phyloP scores from a whole-genome alignment of 1,140 invertebrate species.

The Aphis craccivora region DNA sequence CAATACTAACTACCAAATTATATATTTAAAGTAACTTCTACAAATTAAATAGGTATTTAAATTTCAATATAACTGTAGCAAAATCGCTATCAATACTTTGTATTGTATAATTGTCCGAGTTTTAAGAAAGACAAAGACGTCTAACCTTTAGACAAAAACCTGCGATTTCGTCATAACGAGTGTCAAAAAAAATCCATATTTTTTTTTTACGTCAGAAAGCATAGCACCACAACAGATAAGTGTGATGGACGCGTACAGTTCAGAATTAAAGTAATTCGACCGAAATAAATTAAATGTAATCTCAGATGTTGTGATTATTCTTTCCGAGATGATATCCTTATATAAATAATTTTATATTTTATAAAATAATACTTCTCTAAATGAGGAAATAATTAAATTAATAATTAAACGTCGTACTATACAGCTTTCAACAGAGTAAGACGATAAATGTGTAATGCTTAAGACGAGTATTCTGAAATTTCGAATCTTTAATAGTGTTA shows the following conservation, averaged over 20 bases:
- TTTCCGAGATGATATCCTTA: not conserved
- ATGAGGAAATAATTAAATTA: not conserved
- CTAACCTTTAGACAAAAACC: not conserved
- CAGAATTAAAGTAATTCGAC: not conserved
- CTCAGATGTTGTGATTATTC: not conserved
- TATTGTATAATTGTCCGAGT: not conserved
- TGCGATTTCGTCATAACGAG: not conserved
- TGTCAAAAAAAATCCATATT: not conserved
- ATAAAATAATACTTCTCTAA: not conserved
- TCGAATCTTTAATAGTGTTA: not conserved
- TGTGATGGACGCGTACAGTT: not conserved
- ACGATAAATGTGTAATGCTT: not conserved
- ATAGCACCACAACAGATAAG: not conserved
- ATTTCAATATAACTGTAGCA: not conserved
- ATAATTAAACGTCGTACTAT: not conserved
- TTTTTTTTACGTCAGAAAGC: not conserved
- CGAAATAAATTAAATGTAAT: conserved; percentile 9
- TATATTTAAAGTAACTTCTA: not conserved
- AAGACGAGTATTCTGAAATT: not conserved
- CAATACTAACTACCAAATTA: not conserved
- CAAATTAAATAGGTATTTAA: not conserved
- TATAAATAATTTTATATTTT: not conserved
- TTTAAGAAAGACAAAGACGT: not conserved
- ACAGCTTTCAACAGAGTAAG: not conserved
- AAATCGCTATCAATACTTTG: not conserved